phyloP scores from a whole-genome alignment of 92 coral and sea anemone species.

The Galaxea fascicularis region DNA sequence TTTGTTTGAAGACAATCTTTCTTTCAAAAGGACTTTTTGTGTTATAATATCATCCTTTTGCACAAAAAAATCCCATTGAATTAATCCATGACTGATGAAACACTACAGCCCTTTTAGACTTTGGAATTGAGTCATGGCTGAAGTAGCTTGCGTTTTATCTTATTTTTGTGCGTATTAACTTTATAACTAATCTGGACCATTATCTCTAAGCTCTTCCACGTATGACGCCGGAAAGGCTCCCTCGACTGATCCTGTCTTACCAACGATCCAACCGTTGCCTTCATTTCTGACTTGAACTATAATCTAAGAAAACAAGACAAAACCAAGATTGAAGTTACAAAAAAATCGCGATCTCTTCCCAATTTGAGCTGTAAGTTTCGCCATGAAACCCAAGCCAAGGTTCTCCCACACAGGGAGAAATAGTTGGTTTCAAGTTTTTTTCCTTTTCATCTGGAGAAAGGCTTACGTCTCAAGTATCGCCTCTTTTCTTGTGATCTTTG shows the following conservation, averaged over 20 bases:
- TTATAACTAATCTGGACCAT: conserved; percentile 63
- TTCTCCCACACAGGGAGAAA: too few species aligned
- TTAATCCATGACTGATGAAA: background rate
- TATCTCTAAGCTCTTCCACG: conserved; percentile 75
- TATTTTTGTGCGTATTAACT: background rate
- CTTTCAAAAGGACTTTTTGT: background rate
- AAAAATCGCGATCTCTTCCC: too few species aligned
- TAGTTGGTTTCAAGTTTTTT: too few species aligned
- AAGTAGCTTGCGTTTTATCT: background rate
- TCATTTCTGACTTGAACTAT: conserved; percentile 80
- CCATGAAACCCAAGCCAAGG: too few species aligned
- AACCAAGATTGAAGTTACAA: background rate
- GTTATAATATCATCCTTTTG: background rate
- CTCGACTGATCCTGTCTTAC: conserved; percentile 85
- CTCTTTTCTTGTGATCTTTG: too few species aligned
- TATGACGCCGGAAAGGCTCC: conserved; percentile 97
- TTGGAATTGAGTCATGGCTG: too few species aligned
- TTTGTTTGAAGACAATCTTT: too few species aligned
- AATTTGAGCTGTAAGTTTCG: too few species aligned
- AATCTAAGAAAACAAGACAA: conserved; percentile 60
- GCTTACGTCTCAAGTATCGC: too few species aligned
- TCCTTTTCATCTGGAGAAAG: too few species aligned
- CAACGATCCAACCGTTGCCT: conserved; percentile 98
- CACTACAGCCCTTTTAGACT: too few species aligned
- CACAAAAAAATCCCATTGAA: background rate